Base-by-base conservation (phyloP, 2,113 vertebrate genomes). In the Clinocottus analis region DNA sequence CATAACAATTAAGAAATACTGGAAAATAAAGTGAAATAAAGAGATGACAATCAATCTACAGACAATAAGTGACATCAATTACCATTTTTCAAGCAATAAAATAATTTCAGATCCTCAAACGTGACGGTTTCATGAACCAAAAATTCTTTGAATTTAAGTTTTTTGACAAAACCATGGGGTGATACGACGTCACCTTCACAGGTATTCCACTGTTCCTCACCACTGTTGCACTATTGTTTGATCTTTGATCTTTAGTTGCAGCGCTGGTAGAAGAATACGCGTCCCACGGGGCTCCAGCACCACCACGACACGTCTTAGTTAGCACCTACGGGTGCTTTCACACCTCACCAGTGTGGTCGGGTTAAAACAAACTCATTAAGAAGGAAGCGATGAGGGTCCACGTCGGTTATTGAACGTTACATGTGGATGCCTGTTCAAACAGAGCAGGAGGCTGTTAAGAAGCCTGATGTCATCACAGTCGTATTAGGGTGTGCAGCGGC, bases 401-500 rank as follows among this genome's bases (percentile, higher is more conserved):
- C 47, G 8, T 19, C 19, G 19, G 16, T 67, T 25, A 13, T 33
- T 23, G 47, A 59, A 23, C 0, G 4, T 68, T 60, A 58, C 55
- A 33, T 62, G 19, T 33, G 11, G 72, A 25, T 19, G 58, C 21
- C 14, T 55, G 14, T 56, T 43, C 49, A 29, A 62, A 63, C 55
- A 4, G 21, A 62, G 56, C 10, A 49, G 47, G 21, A 31, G 33
- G 47, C 33, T 33, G 64, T 69, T 43, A 60, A 75, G 7, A 29
- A 61, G 45, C 60, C 19, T 19, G 9, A 58, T 51, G 39, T 31
- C 39, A 17, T 35, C 41, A 37, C 65, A 4, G 51, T 60, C 63
- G 63, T 64, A 23, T 72, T 75, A 9, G 19, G 27, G 63, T 77
- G 33, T 63, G 76, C 74, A 29, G 47, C 5, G 35, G 37, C 73